Evolutionary conservation across 2,888 invertebrate genomes (phyloP).

Genomic region (Seladonia tumulorum): DNA sequence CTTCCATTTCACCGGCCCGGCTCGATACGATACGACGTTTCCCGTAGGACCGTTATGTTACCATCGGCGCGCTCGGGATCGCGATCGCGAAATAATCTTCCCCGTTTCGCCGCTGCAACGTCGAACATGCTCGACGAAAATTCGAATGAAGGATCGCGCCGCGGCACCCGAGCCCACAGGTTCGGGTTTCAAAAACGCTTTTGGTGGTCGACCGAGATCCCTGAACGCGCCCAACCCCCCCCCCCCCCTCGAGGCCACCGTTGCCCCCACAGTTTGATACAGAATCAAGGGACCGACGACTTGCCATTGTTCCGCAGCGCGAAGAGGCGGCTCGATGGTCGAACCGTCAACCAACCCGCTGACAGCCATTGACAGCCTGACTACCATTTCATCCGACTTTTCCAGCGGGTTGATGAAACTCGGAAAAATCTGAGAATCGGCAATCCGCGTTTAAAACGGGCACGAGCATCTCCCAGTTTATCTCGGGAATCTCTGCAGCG

Average conservation of each 20-base stretch:
- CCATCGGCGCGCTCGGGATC: background rate
- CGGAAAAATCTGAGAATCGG: background rate
- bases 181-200: background rate
- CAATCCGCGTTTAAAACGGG: background rate
- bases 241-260: background rate
- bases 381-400: background rate
- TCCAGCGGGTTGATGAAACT: background rate
- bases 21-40: slow-evolving; percentile 30
- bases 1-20: background rate
- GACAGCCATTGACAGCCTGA: no score
- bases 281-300: background rate
- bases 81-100: slow-evolving; percentile 4
- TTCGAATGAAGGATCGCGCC: background rate
- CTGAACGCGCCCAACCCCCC: background rate
- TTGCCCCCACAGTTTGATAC: background rate
- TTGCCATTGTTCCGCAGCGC: background rate
- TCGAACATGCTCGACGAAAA: background rate
- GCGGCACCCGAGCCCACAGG: background rate
- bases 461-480: background rate
- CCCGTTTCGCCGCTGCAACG: background rate
- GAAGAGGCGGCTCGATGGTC: no score
- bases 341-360: no score
- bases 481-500: slow-evolving; percentile 5
- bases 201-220: background rate
- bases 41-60: slow-evolving; percentile 38